These are phyloP conservation scores for Hydropsyche tenuis DNA, from an alignment of 1,140 invertebrate genomes.

Conservation along the genomic window DNA sequence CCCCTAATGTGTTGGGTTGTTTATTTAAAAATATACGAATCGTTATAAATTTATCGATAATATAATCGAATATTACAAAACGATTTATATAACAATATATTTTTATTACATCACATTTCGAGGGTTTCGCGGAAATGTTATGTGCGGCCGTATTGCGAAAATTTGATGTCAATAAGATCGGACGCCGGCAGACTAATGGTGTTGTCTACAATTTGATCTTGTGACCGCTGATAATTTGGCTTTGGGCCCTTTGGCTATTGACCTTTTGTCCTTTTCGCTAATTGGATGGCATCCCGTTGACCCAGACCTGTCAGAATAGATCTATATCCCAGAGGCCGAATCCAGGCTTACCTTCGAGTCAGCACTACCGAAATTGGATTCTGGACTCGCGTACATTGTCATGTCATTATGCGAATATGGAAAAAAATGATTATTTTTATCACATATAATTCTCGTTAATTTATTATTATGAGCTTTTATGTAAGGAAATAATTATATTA, in stretches of 20 bases:
- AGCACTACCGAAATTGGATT: slow-evolving; percentile 4
- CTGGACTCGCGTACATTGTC: no score
- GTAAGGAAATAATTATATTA: no score
- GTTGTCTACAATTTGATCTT: slow-evolving; percentile 27
- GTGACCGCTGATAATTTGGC: slow-evolving; percentile 28
- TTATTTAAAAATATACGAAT: no score
- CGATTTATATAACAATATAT: no score
- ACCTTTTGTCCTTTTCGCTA: slow-evolving; percentile 25
- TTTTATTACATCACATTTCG: no score
- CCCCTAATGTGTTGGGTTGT: no score
- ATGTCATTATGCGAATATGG: no score
- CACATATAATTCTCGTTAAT: no score
- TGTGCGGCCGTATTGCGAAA: slow-evolving; percentile 6
- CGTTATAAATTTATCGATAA: no score
- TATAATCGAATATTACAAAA: no score
- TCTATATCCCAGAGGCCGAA: slow-evolving; percentile 12
- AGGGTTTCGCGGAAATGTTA: neutral
- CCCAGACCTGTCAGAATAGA: slow-evolving; percentile 25
- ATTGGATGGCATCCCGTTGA: slow-evolving; percentile 23
- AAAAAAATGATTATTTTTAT: no score
- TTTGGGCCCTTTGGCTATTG: slow-evolving; percentile 27
- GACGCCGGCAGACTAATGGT: slow-evolving; percentile 11
- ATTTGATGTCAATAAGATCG: slow-evolving; percentile 29
- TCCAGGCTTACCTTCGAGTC: neutral
- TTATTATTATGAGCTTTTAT: no score